Conservation (phyloP, 1,140 invertebrate genomes). For the Polyergus mexicanus region DNA sequence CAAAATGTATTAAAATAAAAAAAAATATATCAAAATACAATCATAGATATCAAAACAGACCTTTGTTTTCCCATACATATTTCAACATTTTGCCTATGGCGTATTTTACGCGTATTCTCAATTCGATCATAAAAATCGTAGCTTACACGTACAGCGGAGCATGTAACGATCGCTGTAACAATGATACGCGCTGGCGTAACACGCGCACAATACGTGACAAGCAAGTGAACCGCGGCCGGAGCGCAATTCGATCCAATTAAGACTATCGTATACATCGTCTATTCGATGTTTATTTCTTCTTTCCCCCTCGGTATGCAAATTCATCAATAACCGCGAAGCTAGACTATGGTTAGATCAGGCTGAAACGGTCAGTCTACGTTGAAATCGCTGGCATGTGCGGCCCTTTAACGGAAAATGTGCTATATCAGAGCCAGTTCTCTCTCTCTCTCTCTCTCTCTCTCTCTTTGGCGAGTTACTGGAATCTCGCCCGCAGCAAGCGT, state of each 20-base stretch:
- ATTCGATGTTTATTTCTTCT: conserved; percentile 53
- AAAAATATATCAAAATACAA: conserved; percentile 1
- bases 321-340: conserved; percentile 51
- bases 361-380: conserved; percentile 41
- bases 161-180: conserved; percentile 48
- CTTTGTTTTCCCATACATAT: background rate
- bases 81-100: conserved; percentile 10
- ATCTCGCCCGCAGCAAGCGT: conserved; percentile 67
- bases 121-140: conserved; percentile 50
- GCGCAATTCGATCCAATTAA: conserved; percentile 62
- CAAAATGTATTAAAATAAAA: background rate
- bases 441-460: background rate
- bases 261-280: conserved; percentile 41
- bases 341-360: conserved; percentile 19
- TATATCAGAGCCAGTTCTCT: conserved; percentile 14
- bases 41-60: conserved; percentile 38
- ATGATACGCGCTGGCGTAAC: conserved; percentile 53
- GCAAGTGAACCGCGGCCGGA: conserved; percentile 50
- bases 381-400: conserved; percentile 14
- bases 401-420: conserved; percentile 63
- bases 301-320: conserved; percentile 41
- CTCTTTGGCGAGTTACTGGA: conserved; percentile 61
- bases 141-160: conserved; percentile 51
- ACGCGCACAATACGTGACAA: conserved; percentile 58
- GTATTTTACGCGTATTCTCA: conserved; percentile 35